Evolutionary conservation across 1,140 invertebrate species (phyloP), one percentile per base, ranked within the genome.

Genomic region (Temnothorax curvispinosus): DNA sequence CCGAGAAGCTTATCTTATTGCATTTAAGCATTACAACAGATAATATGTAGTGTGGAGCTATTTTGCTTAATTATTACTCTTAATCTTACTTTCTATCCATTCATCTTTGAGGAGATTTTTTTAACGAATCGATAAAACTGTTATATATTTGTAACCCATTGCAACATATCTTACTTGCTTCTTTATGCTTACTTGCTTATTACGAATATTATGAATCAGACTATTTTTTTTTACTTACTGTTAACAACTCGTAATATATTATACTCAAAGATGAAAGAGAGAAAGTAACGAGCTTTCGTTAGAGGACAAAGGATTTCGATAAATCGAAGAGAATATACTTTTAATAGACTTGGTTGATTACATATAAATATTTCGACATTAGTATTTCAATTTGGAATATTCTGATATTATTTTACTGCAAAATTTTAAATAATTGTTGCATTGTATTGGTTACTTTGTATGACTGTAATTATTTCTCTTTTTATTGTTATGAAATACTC

Each of bases 1-100:
- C 89, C 58, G 15, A 56, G 62, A 91, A 88, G 89, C 89, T 84
- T 87, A 35, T n/a, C 58, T 90, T 88, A 85, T 88, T 74, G 87
- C 74, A 71, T 71, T 82, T 75, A 87, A 87, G 75, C 87, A 44
- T 78, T 75, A 62, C 58, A 60, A 78, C 64, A 77, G 58, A 86
- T 50, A 86, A 74, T 90, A 84, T 47, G 69, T 75, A 77, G 47
- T 88, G 56, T 88, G 62, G 62, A 35, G 7, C 2, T 72, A 56
- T 60, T 27, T 76, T 52, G 69, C 18, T 88, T 84, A 87, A 50
- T 9, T 78, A 76, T 84, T 89, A 87, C 2, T 27, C 2, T 27
- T 89, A 89, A 84, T 65, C 32, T 86, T 88, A 89, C 60, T 86
- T 86, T 88, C 75, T 72, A 88, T 88, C 38, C 54, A 88, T 60